These are phyloP conservation scores for Calephelis nemesis DNA, from an alignment of 1,140 invertebrate genomes.

Conservation along the genomic window DNA sequence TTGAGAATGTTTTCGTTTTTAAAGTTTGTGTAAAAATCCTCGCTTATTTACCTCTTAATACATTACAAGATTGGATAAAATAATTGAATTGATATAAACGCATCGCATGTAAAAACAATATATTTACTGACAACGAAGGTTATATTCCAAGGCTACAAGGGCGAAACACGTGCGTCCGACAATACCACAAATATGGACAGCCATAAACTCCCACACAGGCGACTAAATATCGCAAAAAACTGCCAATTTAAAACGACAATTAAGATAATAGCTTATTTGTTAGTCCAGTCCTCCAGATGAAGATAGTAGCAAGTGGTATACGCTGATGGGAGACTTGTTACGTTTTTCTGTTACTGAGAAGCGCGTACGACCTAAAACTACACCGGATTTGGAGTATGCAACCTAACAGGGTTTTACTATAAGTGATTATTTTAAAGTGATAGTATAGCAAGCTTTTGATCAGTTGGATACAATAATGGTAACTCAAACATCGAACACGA, in stretches of 20 bases:
- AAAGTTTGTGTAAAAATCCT: too few species aligned
- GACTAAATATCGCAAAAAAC: conserved; percentile 13
- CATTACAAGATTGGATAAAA: too few species aligned
- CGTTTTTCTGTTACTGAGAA: background rate
- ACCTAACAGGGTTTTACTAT: background rate
- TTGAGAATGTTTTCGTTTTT: too few species aligned
- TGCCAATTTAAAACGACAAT: conserved; percentile 8
- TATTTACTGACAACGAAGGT: conserved; percentile 4
- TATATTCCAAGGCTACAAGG: background rate
- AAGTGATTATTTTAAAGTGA: background rate
- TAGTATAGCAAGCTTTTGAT: background rate
- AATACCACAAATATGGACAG: background rate
- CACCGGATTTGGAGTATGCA: background rate
- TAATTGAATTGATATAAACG: too few species aligned
- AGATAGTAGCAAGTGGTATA: background rate
- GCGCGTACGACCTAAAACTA: background rate
- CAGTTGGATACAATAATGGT: too few species aligned
- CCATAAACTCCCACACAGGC: conserved; percentile 11
- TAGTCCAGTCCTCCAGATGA: background rate
- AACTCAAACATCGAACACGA: too few species aligned
- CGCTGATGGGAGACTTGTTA: background rate
- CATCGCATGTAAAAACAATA: background rate
- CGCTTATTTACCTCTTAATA: too few species aligned
- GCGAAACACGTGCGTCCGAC: background rate
- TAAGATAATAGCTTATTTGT: conserved; percentile 12